Evolutionary conservation across 2,113 vertebrate species (phyloP).

Genomic region (Taxidea taxus): DNA sequence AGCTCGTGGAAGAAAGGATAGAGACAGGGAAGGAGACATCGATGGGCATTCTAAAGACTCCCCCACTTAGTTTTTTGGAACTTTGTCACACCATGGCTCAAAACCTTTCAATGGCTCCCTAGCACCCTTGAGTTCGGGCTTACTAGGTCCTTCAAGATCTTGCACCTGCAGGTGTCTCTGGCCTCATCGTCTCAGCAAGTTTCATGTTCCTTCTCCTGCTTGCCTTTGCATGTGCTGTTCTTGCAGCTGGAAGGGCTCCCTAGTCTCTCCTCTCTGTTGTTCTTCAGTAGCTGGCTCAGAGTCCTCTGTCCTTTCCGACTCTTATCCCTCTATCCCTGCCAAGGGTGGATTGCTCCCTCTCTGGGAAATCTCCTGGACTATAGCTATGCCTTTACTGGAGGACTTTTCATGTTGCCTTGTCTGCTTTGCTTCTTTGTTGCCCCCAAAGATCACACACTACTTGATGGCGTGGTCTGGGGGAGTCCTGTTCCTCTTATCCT

Average conservation of each 20-base stretch:
- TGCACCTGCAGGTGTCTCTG: background rate
- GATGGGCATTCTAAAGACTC: background rate
- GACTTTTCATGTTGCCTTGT: background rate
- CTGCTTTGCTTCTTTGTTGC: background rate
- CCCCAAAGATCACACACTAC: background rate
- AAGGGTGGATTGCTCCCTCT: background rate
- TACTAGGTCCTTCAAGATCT: background rate
- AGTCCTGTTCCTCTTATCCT: no score
- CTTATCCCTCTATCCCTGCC: rapidly evolving
- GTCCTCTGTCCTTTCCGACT: background rate
- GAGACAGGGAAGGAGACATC: background rate
- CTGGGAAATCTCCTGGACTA: background rate
- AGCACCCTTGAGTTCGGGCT: background rate
- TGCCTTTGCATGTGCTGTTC: rapidly evolving
- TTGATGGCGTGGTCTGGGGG: background rate
- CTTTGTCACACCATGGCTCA: background rate
- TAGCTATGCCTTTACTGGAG: background rate
- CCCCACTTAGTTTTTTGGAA: background rate
- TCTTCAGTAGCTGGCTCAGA: background rate
- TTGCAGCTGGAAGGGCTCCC: background rate
- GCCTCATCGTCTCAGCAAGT: no score
- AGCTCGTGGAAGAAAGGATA: background rate
- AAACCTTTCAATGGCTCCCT: background rate
- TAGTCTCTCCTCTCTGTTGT: background rate
- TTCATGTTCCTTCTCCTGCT: no score